Evolutionary conservation across 2,113 vertebrate species (phyloP), one percentile per base, ranked within the genome.

Genomic region (Procapra przewalskii): DNA sequence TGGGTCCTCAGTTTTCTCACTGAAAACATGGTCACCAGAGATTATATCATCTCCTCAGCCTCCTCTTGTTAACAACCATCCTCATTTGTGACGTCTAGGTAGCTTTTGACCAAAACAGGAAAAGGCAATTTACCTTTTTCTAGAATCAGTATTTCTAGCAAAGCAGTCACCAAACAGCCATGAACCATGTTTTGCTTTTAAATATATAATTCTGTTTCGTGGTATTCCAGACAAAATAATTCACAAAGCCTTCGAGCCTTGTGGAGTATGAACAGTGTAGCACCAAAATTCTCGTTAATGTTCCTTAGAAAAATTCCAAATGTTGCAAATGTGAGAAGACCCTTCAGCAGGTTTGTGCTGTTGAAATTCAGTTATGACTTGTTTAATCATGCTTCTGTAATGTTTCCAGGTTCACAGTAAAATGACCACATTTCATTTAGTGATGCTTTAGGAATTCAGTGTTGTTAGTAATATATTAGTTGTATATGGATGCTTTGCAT

Each of bases 401-500:
- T 86, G 6, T 84, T 84, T 93, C 60, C 52, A 64, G 40, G 23
- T n/a, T 87, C 6, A 52, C n/a, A 77, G 59, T 45, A 82, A 84
- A 87, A 71, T 1, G 1, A 80, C 77, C 94, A 95, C 90, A 17
- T 59, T 90, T 64, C 16, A 91, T 59, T 86, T 64, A 83, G 29
- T 11, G 21, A 40, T 90, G 52, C 15, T 48, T 91, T 62, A 88
- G 54, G 31, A 93, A 71, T 16, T 95, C 5, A 64, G 6, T 45
- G 57, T 27, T 80, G 85, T 97, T 43, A 90, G 12, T 33, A 90
- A 36, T 27, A 21, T 13, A 43, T 86, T 71, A 15, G 5, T 21
- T 89, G 7, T 8, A 33, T 2, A 80, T 43, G 2, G 64, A 5
- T 75, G n/a, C 85, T 67, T 92, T 91, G 10, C 8, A 64, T 55